Base-by-base conservation (phyloP, 2,797 vertebrate genomes). In the Babyrousa celebensis region DNA sequence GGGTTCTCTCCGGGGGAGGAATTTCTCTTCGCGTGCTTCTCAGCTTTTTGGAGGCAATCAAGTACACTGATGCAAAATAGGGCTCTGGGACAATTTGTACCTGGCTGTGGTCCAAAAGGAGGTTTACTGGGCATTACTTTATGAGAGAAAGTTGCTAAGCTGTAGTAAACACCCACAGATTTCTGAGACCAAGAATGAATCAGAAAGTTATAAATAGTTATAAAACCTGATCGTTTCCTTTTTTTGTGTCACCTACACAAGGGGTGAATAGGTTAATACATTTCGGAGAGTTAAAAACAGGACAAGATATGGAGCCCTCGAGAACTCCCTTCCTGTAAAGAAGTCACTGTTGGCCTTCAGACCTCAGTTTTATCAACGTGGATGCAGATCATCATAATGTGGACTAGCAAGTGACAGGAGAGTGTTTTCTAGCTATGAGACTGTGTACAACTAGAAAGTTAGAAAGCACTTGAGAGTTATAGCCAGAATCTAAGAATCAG, bases 151-250 rank as follows among this genome's bases (percentile, higher is more conserved):
- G 94, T 62, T 91, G 68, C 9, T 90, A 83, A 71, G 43, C 83
- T 83, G 32, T 95, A 88, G 85, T 85, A 68, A 82, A 96, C 96
- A 94, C 97, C 96, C 91, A 96, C 94, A 25, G 71, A 70, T 70
- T 72, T 93, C 91, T 12, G 62, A 92, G 82, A 60, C 89, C 2
- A 23, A 83, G 68, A 89, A 90, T 96, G 97, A 97, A 96, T 97
- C 97, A 96, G 75, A 87, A 89, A 48, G 92, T 86, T 97, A 96
- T 86, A 95, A 97, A 96, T 95, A 96, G 91, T 86, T 67, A 48
- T 67, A 93, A 93, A 93, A 75, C 92, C 68, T 32, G 65, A 86
- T 94, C 54, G 9, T 93, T 93, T 93, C 95, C 91, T 89, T 77
- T 95, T 95, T 82, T 74, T 84, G 85, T 89, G 85, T 85, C 74